Conservation (phyloP, 2,888 invertebrate genomes). For the Pomacea canaliculata region DNA sequence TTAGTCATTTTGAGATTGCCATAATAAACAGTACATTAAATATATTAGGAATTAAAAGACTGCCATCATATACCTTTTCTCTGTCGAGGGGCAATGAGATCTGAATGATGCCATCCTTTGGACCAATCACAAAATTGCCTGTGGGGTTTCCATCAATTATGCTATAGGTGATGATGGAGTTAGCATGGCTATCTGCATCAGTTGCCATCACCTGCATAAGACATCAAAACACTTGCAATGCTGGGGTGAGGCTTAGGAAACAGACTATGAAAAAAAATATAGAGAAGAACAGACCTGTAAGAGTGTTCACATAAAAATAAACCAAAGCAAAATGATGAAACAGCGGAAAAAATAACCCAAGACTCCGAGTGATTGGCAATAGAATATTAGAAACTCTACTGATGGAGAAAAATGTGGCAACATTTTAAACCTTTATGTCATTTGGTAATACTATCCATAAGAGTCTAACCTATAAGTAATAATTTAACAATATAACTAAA, state of each 20-base stretch:
- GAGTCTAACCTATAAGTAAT: no score
- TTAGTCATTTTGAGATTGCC: no score
- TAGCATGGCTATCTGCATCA: slow-evolving; percentile 86
- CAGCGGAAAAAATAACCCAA: background rate
- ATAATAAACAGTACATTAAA: no score
- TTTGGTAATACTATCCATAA: no score
- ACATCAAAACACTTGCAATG: slow-evolving; percentile 23
- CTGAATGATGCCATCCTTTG: slow-evolving; percentile 74
- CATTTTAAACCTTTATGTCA: no score
- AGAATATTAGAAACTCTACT: no score
- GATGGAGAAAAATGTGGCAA: no score
- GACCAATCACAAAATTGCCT: slow-evolving; percentile 57
- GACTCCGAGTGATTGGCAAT: no score
- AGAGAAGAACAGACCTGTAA: background rate
- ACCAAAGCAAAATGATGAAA: background rate
- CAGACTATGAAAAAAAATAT: background rate
- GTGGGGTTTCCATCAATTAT: slow-evolving; percentile 53
- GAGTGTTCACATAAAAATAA: background rate
- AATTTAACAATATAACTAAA: no score
- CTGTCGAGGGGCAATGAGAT: slow-evolving; percentile 83
- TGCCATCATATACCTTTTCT: slow-evolving; percentile 75
- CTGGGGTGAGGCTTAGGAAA: background rate
- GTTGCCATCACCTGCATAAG: slow-evolving; percentile 78
- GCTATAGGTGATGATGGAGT: slow-evolving; percentile 82
- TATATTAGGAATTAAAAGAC: no score